phyloP scores from a whole-genome alignment of 2,888 invertebrate species.

The Scaptodrosophila latifasciaeformis region DNA sequence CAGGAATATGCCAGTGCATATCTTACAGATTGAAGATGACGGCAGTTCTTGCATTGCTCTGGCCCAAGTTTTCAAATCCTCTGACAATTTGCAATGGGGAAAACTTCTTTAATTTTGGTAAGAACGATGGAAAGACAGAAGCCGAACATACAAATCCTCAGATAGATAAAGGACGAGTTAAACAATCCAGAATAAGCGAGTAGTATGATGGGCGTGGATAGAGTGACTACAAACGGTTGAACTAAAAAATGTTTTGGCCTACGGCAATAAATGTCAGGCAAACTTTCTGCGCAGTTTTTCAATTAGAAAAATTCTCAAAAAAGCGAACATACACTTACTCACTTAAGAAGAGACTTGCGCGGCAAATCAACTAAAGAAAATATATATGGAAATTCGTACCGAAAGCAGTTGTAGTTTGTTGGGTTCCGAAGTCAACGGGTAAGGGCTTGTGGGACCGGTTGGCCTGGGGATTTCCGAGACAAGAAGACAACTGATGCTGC shows the following conservation, averaged over 20 bases:
- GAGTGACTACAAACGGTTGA: no score
- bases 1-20: no score
- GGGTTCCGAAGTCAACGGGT: no score
- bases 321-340: background rate
- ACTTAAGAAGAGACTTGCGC: background rate
- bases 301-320: constrained; percentile 46
- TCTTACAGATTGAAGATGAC: no score
- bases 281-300: constrained; percentile 50
- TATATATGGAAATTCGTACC: constrained; percentile 3
- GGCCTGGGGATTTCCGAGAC: background rate
- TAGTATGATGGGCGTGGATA: constrained; percentile 8
- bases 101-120: constrained; percentile 65
- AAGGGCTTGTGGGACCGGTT: background rate
- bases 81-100: constrained; percentile 11
- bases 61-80: no score
- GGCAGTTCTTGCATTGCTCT: no score
- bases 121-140: constrained; percentile 25
- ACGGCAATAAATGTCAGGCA: constrained; percentile 60
- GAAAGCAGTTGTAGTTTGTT: background rate
- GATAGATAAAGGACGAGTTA: no score
- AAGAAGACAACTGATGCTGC: constrained; percentile 25
- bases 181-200: background rate
- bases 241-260: constrained; percentile 52
- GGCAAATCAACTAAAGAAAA: constrained; percentile 27
- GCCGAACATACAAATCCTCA: no score